Evolutionary conservation across 2,113 vertebrate species (phyloP), one percentile per base, ranked within the genome.

Genomic region (Cyanoliseus patagonus): DNA sequence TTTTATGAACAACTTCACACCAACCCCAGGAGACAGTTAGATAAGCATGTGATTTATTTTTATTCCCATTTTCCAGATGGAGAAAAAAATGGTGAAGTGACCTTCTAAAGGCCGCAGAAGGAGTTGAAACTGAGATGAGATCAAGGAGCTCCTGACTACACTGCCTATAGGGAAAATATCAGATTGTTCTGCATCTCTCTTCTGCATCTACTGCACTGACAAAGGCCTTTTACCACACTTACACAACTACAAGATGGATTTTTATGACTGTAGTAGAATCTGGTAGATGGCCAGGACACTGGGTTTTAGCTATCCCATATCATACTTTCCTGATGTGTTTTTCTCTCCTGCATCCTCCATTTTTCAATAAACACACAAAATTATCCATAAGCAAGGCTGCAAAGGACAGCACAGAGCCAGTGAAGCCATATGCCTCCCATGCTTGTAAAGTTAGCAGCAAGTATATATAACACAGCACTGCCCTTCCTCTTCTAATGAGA

Each of bases 21-120:
- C 84, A 82, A 82, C 94, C 96, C 86, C 96, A 89, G 81, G 95
- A 97, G 95, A 95, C 77, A 92, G 91, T 97, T 95, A 95, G 94
- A 97, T 96, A 96, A 96, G 94, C 95, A 91, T 84, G 86, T 95
- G 96, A 97, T 97, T 96, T 96, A 97, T 97, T 97, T 97, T 97
- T 97, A 97, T 96, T 96, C 95, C 91, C 67, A 51, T 92, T 96
- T 96, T 96, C 92, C 95, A 96, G 91, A 92, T 96, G 92, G 92
- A 88, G 91, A 42, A 96, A 94, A 94, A 96, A 95, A 96, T 92
- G 86, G 91, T 69, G 88, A 82, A 95, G 91, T 94, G 95, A 94
- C 95, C 96, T 96, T 96, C 96, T 96, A 96, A 95, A 95, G 95
- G 96, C 96, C 83, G 14, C 94, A 94, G 90, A 64, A 95, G 95